Evolutionary conservation across 2,888 invertebrate genomes (phyloP).

Genomic region (Chymomyza caudatula): DNA sequence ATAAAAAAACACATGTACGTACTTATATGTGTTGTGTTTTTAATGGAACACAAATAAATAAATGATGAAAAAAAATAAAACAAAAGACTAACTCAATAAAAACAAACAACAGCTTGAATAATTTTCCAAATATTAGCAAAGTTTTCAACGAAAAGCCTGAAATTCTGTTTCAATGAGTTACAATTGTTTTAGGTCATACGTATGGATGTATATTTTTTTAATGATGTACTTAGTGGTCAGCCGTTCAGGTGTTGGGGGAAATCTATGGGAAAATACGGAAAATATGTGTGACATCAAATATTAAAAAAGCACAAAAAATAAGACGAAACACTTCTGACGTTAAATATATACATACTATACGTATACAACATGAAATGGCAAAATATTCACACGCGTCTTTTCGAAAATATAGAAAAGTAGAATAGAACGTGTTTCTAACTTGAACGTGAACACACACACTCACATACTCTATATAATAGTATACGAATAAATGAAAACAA

Average conservation of each 20-base stretch:
- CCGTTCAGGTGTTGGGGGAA: background rate
- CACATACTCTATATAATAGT: conserved; percentile 18
- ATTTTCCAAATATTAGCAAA: conserved; percentile 44
- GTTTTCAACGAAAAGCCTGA: background rate
- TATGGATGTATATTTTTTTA: background rate
- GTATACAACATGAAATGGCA: conserved; percentile 9
- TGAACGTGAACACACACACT: conserved; percentile 3
- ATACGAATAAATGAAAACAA: conserved; percentile 52
- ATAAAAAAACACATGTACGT: background rate
- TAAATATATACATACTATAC: background rate
- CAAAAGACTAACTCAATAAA: conserved; percentile 2
- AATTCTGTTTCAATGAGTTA: background rate
- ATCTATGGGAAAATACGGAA: conserved; percentile 35
- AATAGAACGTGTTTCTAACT: conserved; percentile 39
- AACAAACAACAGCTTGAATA: conserved; percentile 40
- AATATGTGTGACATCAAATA: conserved; percentile 5
- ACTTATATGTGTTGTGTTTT: background rate
- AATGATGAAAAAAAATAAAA: conserved; percentile 15
- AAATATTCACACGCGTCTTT: background rate
- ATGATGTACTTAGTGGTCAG: too few relatives aligned
- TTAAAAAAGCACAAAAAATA: background rate
- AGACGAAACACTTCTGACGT: too few relatives aligned
- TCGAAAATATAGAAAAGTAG: conserved; percentile 15
- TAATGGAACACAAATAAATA: conserved; percentile 11
- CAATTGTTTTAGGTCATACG: background rate